Conservation (phyloP, 2,888 invertebrate genomes). For the Syritta pipiens region DNA sequence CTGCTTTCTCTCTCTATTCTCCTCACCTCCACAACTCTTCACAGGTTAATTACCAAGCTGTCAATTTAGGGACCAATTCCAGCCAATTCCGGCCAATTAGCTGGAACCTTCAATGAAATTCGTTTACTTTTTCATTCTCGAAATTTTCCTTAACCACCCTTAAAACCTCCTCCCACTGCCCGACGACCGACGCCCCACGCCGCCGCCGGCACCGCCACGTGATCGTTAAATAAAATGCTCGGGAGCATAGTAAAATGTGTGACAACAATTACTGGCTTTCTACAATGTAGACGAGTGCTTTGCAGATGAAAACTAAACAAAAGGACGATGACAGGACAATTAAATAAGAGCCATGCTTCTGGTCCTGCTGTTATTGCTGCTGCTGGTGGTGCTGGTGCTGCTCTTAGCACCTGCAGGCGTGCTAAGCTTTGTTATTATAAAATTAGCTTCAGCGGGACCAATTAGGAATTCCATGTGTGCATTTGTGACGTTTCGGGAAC, state of each 20-base stretch:
- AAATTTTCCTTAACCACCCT: not conserved
- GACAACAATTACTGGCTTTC: conserved; percentile 36
- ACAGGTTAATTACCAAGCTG: conserved; percentile 39
- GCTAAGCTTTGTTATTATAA: conserved; percentile 64
- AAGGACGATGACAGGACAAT: conserved; percentile 53
- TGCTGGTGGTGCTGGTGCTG: conserved; percentile 3
- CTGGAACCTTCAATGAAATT: conserved; percentile 18
- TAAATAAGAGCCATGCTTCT: conserved; percentile 41
- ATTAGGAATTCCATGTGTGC: conserved; percentile 57
- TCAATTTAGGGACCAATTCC: conserved; percentile 42
- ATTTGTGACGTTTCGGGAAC: conserved; percentile 28
- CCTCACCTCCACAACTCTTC: not conserved
- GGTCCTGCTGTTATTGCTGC: conserved; percentile 2
- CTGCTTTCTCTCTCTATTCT: not conserved
- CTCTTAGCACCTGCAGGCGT: conserved; percentile 48
- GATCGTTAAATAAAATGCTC: conserved; percentile 3
- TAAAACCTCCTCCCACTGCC: too few species aligned
- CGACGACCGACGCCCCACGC: not conserved
- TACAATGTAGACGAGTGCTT: conserved; percentile 15
- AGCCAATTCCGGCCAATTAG: conserved; percentile 43
- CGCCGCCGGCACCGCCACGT: not conserved
- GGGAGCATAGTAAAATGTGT: not conserved
- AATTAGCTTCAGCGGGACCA: conserved; percentile 56
- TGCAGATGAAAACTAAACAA: conserved; percentile 41
- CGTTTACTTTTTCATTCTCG: conserved; percentile 3